Base-by-base conservation (phyloP, 2,797 vertebrate species). In the Chaetophractus vellerosus region DNA sequence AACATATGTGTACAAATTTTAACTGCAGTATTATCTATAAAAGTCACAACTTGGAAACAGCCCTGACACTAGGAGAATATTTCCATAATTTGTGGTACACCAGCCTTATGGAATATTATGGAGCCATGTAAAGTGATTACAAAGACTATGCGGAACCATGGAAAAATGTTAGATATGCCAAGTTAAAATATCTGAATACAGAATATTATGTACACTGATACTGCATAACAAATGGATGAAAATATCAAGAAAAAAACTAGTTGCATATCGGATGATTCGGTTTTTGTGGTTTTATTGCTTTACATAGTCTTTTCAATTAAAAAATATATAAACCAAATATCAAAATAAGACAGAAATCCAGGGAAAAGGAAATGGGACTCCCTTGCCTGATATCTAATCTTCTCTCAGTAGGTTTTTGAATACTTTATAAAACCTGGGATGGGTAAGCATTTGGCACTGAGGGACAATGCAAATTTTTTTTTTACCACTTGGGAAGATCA, bases 331-430 rank as follows among this genome's bases (percentile, higher is more conserved):
- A 59, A 41, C 50, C 55, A 83, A 79, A 41, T 79, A 38, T 80
- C 28, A 41, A 81, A 74, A 36, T 85, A 59, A 86, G n/a, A 33
- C 33, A 75, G 75, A 81, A 71, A 55, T 55, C 31, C 4, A 18
- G 24, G 45, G 61, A 24, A n/a, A 80, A 89, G 74, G 68, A 79
- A 87, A 86, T 9, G 81, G 8, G 76, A 76, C 55, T 87, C 36
- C 36, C 52, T 71, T 61, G 14, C 19, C 55, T 26, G 50, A 21
- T 36, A 59, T 23, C 45, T 41, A 41, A 41, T 61, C 61, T 82
- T 90, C 45, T 81, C 50, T 86, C 87, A 26, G 52, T 81, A 26
- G 36, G 33, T 55, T 95, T 90, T 45, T 52, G 18, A 81, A 41
- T 76, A 78, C 83, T 88, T 82, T 55, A 41, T 66, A 59, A 95